Evolutionary conservation across 2,797 vertebrate genomes (phyloP).

Genomic region (Peromyscus aztecus): DNA sequence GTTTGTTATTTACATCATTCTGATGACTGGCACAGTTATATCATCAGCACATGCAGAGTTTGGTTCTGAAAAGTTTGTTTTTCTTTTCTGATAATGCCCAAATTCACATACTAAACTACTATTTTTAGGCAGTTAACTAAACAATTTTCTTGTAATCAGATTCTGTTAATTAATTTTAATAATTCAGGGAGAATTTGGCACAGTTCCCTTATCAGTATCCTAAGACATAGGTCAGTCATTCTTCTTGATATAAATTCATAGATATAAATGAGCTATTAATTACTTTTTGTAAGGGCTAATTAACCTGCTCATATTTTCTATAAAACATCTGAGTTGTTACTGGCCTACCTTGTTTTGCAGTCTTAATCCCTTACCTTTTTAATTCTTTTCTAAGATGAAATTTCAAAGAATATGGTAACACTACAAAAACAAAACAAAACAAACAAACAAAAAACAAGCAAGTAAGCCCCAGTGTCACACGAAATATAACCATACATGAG

Average conservation of each 20-base stretch:
- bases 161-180: constrained; percentile 14
- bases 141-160: neutral
- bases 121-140: neutral
- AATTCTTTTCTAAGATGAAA: constrained; percentile 18
- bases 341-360: neutral
- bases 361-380: neutral
- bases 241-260: neutral
- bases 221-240: constrained; percentile 3
- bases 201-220: neutral
- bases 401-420: neutral
- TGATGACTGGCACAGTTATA: neutral
- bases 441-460: neutral
- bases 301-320: constrained; percentile 31
- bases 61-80: neutral
- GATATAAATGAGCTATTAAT: constrained; percentile 36
- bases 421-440: neutral
- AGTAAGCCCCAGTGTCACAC: neutral
- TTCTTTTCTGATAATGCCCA: neutral
- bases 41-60: neutral
- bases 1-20: neutral
- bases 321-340: constrained; percentile 34
- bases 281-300: neutral
- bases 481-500: neutral
- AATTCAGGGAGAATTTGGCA: neutral
- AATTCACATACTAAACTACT: neutral